A percentile compares a stretch with the other conserved stretches of the same genome.
Evolutionary conservation across 2,113 vertebrate species (phyloP).

Genomic region (Pterophyllum scalare): DNA sequence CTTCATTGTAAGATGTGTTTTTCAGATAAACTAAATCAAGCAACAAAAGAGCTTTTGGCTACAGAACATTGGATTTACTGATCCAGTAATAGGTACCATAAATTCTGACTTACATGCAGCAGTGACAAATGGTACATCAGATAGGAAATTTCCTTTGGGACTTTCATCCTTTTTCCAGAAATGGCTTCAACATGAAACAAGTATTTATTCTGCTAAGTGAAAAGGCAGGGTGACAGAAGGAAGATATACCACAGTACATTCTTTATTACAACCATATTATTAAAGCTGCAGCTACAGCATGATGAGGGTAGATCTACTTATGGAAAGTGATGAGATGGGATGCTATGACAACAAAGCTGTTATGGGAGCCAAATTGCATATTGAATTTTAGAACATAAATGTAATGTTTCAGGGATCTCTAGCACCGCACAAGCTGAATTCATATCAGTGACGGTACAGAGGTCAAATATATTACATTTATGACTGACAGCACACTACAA

Average conservation of each 20-base stretch:
- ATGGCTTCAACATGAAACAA: slow-evolving; percentile 65
- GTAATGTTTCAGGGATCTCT: slow-evolving; percentile 24
- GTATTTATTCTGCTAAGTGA: slow-evolving; percentile 75
- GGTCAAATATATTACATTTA: slow-evolving; percentile 1
- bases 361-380: slow-evolving; percentile 20
- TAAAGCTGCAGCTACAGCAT: slow-evolving; percentile 23
- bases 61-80: slow-evolving; percentile 78
- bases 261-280: slow-evolving; percentile 57
- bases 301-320: slow-evolving; percentile 23
- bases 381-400: slow-evolving; percentile 23
- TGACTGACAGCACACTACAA: not conserved
- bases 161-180: slow-evolving; percentile 67
- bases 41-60: slow-evolving; percentile 74
- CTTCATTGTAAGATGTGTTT: slow-evolving; percentile 69
- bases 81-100: slow-evolving; percentile 79
- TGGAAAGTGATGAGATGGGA: slow-evolving; percentile 51
- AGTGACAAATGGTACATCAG: slow-evolving; percentile 75
- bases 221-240: slow-evolving; percentile 55
- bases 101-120: slow-evolving; percentile 76
- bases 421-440: not conserved
- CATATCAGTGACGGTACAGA: not conserved
- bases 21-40: slow-evolving; percentile 77
- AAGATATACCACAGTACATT: slow-evolving; percentile 40
- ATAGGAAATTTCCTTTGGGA: slow-evolving; percentile 78
- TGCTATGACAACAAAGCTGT: slow-evolving; percentile 32